Evolutionary conservation across 2,113 vertebrate species (phyloP), one percentile per base, ranked within the genome.

Genomic region (Coreoperca whiteheadi): DNA sequence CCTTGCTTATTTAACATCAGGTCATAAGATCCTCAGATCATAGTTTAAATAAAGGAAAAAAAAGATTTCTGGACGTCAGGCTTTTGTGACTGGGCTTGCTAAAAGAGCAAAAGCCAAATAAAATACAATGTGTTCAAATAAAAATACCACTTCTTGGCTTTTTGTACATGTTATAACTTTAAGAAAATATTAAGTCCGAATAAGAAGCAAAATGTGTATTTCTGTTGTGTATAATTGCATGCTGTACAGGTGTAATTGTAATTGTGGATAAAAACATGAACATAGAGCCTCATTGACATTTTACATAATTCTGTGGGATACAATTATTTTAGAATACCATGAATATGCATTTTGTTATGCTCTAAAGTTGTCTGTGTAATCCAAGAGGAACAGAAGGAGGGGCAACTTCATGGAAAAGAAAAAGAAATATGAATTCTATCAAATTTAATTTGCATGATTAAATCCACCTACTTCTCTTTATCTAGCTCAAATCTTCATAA

Each of bases 291-390:
- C 8, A 6, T 12, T 21, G 20, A 4, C 20, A 57, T 61, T 61
- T 82, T 14, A 59, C 53, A 30, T 16, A 14, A 32, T 48, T 73
- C n/a, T 43, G n/a, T 30, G 51, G 68, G 32, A 67, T 65, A 28
- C 14, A 25, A 1, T 39, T 39, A 69, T 72, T 64, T 66, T 37
- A 25, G 4, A 25, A 46, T 28, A 5, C 0, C 1, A 28, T 64
- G 25, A 43, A 6, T 25, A 18, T 10, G 10, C 5, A 65, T 57
- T 80, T 74, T 64, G 16, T 34, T 15, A 41, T 28, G 57, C 14
- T 39, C 32, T 51, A 12, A 23, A 72, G 51, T 50, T 37, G 34
- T 54, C 2, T 64, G 9, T 43, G 1, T 30, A 23, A 83, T 25
- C 51, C 5, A 28, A 21, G 7, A n/a, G 39, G n/a, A 53, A 23